Evolutionary conservation across 2,888 invertebrate species (phyloP).

Genomic region (Troglohyphantes excavatus): DNA sequence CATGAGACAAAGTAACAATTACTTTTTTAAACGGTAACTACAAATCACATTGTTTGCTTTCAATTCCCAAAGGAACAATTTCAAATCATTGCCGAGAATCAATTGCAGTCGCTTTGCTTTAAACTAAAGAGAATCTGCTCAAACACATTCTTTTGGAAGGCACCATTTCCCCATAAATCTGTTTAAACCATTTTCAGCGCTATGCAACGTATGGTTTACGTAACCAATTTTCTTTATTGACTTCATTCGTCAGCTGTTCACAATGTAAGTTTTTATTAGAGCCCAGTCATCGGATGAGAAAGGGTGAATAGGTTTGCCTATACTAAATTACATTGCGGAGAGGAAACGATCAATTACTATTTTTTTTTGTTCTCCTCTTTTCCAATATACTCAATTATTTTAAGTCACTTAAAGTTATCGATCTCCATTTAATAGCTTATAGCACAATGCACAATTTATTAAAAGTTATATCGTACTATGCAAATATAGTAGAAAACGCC

Average conservation of each 20-base stretch:
- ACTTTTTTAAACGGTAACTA: too few species aligned
- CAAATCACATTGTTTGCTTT: not conserved
- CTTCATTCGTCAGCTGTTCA: slow-evolving; percentile 39
- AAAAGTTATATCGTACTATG: too few species aligned
- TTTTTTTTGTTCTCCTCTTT: not conserved
- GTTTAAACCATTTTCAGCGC: slow-evolving; percentile 12
- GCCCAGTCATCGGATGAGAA: slow-evolving; percentile 26
- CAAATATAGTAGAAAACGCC: too few species aligned
- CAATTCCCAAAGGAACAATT: not conserved
- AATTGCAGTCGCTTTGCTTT: not conserved
- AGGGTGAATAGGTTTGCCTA: slow-evolving; percentile 27
- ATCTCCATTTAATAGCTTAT: slow-evolving; percentile 39
- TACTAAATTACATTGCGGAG: slow-evolving; percentile 32
- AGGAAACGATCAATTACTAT: slow-evolving; percentile 25
- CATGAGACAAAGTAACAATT: too few species aligned
- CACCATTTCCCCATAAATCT: slow-evolving; percentile 3
- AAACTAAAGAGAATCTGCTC: not conserved
- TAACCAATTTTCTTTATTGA: slow-evolving; percentile 36
- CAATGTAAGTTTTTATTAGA: slow-evolving; percentile 45
- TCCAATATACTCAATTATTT: slow-evolving; percentile 40
- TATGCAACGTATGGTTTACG: not conserved
- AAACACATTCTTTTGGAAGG: not conserved
- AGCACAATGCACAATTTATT: slow-evolving; percentile 1
- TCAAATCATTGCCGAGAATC: not conserved
- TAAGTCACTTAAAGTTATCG: slow-evolving; percentile 47